These are phyloP conservation scores for Chaetorhynchus papuensis DNA, from an alignment of 2,113 vertebrate genomes.

Conservation along the genomic window DNA sequence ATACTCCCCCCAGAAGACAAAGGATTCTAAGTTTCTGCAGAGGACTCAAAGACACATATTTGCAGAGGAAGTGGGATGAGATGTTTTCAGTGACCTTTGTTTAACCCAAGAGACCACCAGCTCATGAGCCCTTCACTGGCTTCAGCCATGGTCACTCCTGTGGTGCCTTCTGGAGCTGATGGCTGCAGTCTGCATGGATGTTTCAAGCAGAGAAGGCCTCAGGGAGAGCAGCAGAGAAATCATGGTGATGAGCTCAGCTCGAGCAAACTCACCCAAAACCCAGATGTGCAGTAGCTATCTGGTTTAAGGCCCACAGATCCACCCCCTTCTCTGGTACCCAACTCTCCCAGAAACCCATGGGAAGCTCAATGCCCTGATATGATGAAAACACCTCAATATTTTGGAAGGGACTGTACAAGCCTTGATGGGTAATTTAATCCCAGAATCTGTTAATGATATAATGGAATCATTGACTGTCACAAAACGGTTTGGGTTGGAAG, in stretches of 20 bases:
- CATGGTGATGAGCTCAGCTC: background rate
- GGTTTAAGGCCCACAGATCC: background rate
- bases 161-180: accelerated
- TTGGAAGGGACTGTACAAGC: background rate
- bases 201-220: background rate
- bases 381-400: background rate
- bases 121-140: background rate
- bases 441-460: background rate
- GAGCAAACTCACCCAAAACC: background rate
- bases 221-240: background rate
- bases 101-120: background rate
- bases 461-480: background rate
- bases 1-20: background rate
- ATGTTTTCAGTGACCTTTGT: background rate
- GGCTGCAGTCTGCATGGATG: background rate
- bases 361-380: background rate
- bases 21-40: background rate
- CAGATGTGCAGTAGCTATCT: accelerated
- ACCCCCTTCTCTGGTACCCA: background rate
- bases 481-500: background rate
- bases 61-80: background rate
- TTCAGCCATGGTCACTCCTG: background rate
- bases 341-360: background rate
- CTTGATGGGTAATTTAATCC: background rate
- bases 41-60: background rate